These are phyloP conservation scores for Rhagoletis pomonella DNA, from an alignment of 1,140 invertebrate species.

Conservation along the genomic window DNA sequence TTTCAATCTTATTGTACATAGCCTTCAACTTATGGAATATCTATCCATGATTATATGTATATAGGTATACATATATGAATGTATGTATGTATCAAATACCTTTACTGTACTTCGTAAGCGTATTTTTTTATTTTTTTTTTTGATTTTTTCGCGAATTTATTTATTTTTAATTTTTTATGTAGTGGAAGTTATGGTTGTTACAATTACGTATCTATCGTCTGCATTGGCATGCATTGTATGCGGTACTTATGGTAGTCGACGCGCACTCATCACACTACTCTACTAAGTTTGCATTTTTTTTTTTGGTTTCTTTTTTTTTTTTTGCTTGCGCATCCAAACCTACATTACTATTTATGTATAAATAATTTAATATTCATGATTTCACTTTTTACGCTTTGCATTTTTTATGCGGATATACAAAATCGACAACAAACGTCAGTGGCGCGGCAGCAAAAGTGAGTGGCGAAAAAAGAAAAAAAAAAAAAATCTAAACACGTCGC, in stretches of 20 bases:
- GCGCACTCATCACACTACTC: not conserved
- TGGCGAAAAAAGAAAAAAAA: not conserved
- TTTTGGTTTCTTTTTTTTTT: not conserved
- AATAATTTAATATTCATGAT: slow-evolving; percentile 42
- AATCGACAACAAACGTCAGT: not conserved
- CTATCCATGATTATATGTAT: too few species aligned
- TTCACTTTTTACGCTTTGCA: slow-evolving; percentile 15
- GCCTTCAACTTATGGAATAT: too few species aligned
- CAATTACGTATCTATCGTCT: slow-evolving; percentile 38
- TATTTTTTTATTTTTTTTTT: too few species aligned
- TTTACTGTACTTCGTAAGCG: too few species aligned
- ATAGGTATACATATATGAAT: not conserved
- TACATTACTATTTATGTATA: slow-evolving; percentile 41
- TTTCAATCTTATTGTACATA: too few species aligned
- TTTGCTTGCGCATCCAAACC: not conserved
- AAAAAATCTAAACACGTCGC: slow-evolving; percentile 13
- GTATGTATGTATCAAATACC: not conserved
- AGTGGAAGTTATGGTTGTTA: slow-evolving; percentile 31
- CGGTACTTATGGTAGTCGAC: slow-evolving; percentile 5
- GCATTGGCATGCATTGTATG: slow-evolving; percentile 21
- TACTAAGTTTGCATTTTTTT: not conserved
- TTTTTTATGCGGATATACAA: slow-evolving; percentile 30
- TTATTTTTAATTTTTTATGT: not conserved
- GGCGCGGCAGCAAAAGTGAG: not conserved
- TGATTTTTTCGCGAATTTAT: too few species aligned